Evolutionary conservation across 92 coral and sea anemone genomes (phyloP), one percentile per base, ranked within the genome.

Genomic region (Phymanthus crucifer): DNA sequence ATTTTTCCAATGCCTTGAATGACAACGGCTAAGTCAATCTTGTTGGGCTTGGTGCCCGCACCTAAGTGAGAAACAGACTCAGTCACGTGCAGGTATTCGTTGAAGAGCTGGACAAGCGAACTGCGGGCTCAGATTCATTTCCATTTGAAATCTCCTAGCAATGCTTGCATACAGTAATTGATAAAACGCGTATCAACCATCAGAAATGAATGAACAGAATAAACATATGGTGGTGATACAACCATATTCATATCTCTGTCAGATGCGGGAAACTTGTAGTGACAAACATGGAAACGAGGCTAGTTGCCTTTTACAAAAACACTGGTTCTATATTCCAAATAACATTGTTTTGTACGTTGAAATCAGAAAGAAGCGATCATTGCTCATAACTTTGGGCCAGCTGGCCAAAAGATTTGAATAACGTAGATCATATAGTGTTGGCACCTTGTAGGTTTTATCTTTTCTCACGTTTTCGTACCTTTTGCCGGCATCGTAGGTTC

Each of bases 11-110:
- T 45, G 58, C 91, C 91, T 80, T 90, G 86, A 66, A 89, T 80
- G 33, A 84, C 82, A 76, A 92, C 89, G 52, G 87, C 93, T 40
- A 92, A 82, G 84, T 92, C 97, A 47, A 92, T 81, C 88, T 79
- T 89, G 76, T 75, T 75, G 14, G 76, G 76, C 81, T 77, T 75
- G 29, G 38, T 35, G 21, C 73, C 48, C 77, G 83, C 64, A 82
- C 93, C 93, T 89, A 82, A 81, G 71, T 56, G 82, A 70, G 68
- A 75, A 65, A 75, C 27, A 73, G 54, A 77, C 72, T 77, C 56
- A 61, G 72, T 74, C 35, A 61, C 69, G 71, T 56, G 54, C 58
- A 77, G 52, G 81, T 75, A 74, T 50, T 74, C 78, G 48, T 32
- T 38, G 69, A 12, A 36, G 37, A 52, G 56, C 48, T 72, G 68